Evolutionary conservation across 2,113 vertebrate genomes (phyloP).

Genomic region (Oryzias woworae): DNA sequence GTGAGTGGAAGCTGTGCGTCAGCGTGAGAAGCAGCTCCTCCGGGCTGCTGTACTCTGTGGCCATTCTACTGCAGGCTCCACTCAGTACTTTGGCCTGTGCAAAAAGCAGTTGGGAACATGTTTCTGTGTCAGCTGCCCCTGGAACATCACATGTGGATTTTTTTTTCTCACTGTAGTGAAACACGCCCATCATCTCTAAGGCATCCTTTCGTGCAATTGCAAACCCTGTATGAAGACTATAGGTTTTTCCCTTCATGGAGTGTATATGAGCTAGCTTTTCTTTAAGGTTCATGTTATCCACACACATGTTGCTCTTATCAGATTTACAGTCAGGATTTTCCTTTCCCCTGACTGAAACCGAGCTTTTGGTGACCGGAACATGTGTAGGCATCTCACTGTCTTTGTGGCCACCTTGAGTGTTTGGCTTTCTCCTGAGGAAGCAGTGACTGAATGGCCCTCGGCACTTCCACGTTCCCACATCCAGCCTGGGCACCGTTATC

Average conservation of each 20-base stretch:
- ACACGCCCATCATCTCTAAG: conserved; percentile 86
- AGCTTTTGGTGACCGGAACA: conserved; percentile 14
- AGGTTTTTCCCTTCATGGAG: conserved; percentile 87
- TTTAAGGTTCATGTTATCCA: conserved; percentile 79
- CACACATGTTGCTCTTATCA: conserved; percentile 60
- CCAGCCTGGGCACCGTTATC: conserved; percentile 76
- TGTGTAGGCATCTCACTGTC: conserved; percentile 13
- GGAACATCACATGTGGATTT: conserved; percentile 28
- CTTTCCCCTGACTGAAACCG: conserved; percentile 14
- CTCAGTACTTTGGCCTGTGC: conserved; percentile 88
- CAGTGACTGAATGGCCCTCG: conserved; percentile 87
- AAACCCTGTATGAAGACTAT: conserved; percentile 87
- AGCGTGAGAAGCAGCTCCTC: conserved; percentile 92
- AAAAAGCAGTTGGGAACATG: conserved; percentile 86
- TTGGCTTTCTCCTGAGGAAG: conserved; percentile 79
- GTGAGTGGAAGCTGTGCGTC: conserved; percentile 93
- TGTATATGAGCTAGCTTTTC: conserved; percentile 80
- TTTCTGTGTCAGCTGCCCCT: conserved; percentile 79
- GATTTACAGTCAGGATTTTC: conserved; percentile 35
- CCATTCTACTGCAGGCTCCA: conserved; percentile 90
- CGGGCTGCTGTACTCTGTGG: conserved; percentile 85
- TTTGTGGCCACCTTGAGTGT: conserved; percentile 71
- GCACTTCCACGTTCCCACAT: conserved; percentile 82
- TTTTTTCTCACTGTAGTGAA: conserved; percentile 80
- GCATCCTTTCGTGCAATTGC: conserved; percentile 89